These are phyloP conservation scores for Orchestia grillus DNA, from an alignment of 1,140 invertebrate species.

Conservation along the genomic window DNA sequence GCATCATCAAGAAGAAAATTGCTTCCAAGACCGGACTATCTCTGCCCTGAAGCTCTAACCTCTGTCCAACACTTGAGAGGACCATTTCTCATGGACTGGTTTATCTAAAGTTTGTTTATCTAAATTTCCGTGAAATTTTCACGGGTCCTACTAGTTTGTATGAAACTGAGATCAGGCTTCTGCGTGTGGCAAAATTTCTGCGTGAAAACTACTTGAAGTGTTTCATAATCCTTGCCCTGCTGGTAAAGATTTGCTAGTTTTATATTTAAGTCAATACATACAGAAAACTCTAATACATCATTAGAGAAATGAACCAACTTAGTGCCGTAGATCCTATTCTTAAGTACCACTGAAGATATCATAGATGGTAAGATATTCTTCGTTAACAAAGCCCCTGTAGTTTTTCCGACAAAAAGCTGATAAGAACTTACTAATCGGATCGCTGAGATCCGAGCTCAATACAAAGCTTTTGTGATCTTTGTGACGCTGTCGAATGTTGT, in stretches of 20 bases:
- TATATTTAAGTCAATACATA: background rate
- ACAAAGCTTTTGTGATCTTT: conserved; percentile 45
- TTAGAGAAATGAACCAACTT: background rate
- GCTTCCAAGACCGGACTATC: too few relatives aligned
- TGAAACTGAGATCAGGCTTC: too few relatives aligned
- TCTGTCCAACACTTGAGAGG: too few relatives aligned
- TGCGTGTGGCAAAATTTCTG: too few relatives aligned
- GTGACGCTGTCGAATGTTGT: conserved; percentile 44
- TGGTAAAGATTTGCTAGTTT: background rate
- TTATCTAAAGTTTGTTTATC: too few relatives aligned
- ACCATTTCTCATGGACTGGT: too few relatives aligned
- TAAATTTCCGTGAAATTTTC: too few relatives aligned
- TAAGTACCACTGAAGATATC: background rate
- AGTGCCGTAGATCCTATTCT: background rate
- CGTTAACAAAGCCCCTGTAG: background rate
- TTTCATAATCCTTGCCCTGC: too few relatives aligned
- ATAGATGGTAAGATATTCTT: background rate
- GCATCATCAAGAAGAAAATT: too few relatives aligned
- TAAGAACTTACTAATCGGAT: conserved; percentile 26
- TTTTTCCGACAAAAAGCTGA: conserved; percentile 13
- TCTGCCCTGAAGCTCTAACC: too few relatives aligned
- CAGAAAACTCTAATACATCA: background rate
- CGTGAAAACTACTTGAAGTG: background rate
- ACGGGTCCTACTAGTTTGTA: too few relatives aligned
- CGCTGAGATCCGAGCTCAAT: conserved; percentile 13